Percentiles rank a stretch among this genome's conserved stretches.
These are phyloP conservation scores for Bombus pyrosoma DNA, from an alignment of 1,140 invertebrate genomes.

Conservation along the genomic window DNA sequence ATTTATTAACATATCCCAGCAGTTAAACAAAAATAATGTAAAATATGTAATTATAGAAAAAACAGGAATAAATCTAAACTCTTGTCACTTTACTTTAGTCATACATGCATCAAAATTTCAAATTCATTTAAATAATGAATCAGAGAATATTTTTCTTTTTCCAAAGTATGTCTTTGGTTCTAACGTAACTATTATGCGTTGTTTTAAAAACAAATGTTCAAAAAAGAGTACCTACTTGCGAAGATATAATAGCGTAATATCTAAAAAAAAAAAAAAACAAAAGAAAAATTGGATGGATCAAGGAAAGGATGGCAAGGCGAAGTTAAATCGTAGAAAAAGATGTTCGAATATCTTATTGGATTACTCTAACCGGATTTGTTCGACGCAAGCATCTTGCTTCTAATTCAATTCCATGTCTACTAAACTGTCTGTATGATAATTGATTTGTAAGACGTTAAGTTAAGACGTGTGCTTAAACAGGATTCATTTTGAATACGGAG, in stretches of 20 bases:
- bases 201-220: neutral
- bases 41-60: neutral
- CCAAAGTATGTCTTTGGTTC: no score
- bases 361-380: neutral
- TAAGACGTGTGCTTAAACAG: neutral
- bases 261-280: neutral
- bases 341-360: slow-evolving; percentile 6
- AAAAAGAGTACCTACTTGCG: neutral
- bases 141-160: neutral
- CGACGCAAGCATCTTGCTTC: neutral
- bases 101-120: neutral
- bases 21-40: neutral
- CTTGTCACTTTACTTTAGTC: neutral
- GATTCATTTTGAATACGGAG: neutral
- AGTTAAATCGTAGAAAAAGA: slow-evolving; percentile 9
- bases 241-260: neutral
- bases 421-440: neutral
- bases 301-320: neutral
- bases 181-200: no score
- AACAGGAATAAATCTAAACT: neutral
- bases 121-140: neutral
- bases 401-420: slow-evolving; percentile 1
- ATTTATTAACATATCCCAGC: neutral
- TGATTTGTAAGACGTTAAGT: neutral
- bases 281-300: no score